phyloP scores from a whole-genome alignment of 2,888 invertebrate genomes.

The Ectobius pallidus region DNA sequence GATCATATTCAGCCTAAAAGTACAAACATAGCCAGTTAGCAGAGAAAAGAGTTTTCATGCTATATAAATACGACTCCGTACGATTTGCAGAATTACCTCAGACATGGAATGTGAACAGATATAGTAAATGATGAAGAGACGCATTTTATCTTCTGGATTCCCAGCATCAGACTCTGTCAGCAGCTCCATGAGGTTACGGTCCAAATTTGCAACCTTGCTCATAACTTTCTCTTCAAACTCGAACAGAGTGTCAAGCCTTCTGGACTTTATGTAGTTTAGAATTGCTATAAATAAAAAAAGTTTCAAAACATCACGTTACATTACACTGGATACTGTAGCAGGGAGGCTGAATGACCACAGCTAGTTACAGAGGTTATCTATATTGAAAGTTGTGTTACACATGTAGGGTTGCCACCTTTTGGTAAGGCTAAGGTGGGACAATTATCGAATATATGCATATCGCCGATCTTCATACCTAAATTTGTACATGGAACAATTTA shows the following conservation, averaged over 20 bases:
- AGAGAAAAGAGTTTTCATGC: conserved; percentile 4
- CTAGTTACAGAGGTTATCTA: too few relatives aligned
- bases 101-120: conserved; percentile 82
- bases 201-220: conserved; percentile 77
- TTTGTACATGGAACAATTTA: too few relatives aligned
- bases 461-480: too few relatives aligned
- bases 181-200: conserved; percentile 86
- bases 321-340: too few relatives aligned
- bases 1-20: conserved; percentile 74
- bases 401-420: too few relatives aligned
- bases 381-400: too few relatives aligned
- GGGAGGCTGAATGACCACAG: too few relatives aligned
- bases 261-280: conserved; percentile 81
- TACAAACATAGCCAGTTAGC: conserved; percentile 20
- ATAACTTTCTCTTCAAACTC: conserved; percentile 98
- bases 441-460: too few relatives aligned
- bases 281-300: conserved; percentile 62
- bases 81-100: conserved; percentile 66
- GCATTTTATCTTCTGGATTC: conserved; percentile 87
- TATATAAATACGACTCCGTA: too few relatives aligned
- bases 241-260: conserved; percentile 94
- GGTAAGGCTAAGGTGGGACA: too few relatives aligned
- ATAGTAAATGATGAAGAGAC: conserved; percentile 91
- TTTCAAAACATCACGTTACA: too few relatives aligned
- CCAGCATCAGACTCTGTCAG: conserved; percentile 87